Evolutionary conservation across 2,797 vertebrate genomes (phyloP), one percentile per base, ranked within the genome.

Genomic region (Thalassophryne amazonica): DNA sequence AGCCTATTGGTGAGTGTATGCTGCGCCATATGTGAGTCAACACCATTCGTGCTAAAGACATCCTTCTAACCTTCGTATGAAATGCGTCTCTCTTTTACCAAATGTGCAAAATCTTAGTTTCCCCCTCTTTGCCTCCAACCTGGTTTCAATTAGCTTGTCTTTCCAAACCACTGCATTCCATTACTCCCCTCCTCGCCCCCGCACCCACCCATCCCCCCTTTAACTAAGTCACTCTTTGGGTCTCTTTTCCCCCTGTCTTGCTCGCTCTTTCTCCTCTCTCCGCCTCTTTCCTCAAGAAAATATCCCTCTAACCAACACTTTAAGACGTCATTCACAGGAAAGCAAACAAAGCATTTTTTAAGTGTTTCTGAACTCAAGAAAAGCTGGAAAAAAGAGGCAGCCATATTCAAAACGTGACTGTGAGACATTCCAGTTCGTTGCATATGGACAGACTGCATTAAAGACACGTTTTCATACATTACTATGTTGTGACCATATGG

Each of bases 131-230:
- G 73, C 83, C 84, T 84, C 72, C 86, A 88, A 90, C 87, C 90
- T 93, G 91, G 87, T 90, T 92, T 90, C 89, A 93, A 93, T 93
- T 93, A 93, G 89, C 70, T 87, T 88, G 88, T 90, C 85, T 91
- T 91, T 92, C 91, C 91, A 92, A 94, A 93, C 93, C 91, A 89
- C 82, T 85, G 86, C 90, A 92, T 93, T 89, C 79, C 80, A 89
- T 87, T 80, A 82, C 86, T 84, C 88, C 84, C 86, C 73, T 78
- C 77, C 85, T 72, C 64, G 52, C 49, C 48, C 45, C 71, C 69
- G 37, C 58, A 30, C 60, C 71, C 46, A 7, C 76, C 72, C 83
- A 63, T 68, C 73, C 82, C 65, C 47, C 78, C 73, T 56, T 52
- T 66, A n/a, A 50, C 70, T 62, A 54, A 38, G 84, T 73, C 80